Evolutionary conservation across 1,140 invertebrate genomes (phyloP).

Genomic region (Asbolus verrucosus): DNA sequence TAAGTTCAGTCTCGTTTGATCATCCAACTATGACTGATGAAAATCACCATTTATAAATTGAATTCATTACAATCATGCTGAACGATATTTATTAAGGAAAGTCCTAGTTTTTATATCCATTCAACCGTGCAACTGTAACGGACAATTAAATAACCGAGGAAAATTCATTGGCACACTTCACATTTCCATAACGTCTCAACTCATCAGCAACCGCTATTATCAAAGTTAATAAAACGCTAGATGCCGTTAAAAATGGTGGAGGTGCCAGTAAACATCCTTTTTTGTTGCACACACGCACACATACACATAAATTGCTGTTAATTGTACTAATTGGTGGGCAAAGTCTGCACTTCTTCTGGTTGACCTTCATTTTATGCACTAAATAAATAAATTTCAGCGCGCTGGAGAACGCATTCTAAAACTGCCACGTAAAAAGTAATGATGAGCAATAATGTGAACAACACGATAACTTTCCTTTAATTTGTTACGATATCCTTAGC

Average conservation of each 20-base stretch:
- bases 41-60: slow-evolving; percentile 31
- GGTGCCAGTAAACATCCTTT: not conserved
- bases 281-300: not conserved
- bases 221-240: not conserved
- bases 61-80: slow-evolving; percentile 32
- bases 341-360: slow-evolving; percentile 21
- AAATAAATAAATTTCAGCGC: slow-evolving; percentile 34
- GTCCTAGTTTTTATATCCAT: slow-evolving; percentile 21
- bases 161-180: slow-evolving; percentile 36
- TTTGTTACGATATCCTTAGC: not conserved
- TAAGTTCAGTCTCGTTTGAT: slow-evolving; percentile 19
- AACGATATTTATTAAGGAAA: slow-evolving; percentile 26
- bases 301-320: slow-evolving; percentile 13
- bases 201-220: not conserved
- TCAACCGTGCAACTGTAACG: slow-evolving; percentile 27
- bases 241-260: slow-evolving; percentile 12
- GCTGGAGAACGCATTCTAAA: slow-evolving; percentile 6
- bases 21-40: slow-evolving; percentile 30
- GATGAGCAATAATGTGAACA: not conserved
- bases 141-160: slow-evolving; percentile 31
- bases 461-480: not conserved
- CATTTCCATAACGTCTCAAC: slow-evolving; percentile 6
- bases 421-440: slow-evolving; percentile 2
- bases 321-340: slow-evolving; percentile 28
- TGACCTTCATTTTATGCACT: slow-evolving; percentile 27